phyloP scores from a whole-genome alignment of 2,888 invertebrate species.

The Tachina lurida region DNA sequence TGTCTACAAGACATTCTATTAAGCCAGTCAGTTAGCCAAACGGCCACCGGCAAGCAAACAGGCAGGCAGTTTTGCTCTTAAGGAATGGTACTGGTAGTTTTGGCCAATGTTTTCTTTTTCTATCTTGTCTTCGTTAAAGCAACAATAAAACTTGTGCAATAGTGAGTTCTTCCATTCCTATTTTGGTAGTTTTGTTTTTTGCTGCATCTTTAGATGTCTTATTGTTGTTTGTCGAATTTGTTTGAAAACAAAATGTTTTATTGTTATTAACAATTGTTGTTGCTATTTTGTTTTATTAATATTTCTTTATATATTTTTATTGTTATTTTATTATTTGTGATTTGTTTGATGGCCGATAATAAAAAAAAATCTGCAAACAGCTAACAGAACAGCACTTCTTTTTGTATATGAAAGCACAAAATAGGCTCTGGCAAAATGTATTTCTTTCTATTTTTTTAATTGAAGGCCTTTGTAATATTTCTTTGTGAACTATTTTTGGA shows the following conservation, averaged over 20 bases:
- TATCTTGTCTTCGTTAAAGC: constrained; percentile 21
- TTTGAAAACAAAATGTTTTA: constrained; percentile 58
- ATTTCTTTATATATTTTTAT: constrained; percentile 69
- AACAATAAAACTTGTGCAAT: constrained; percentile 66
- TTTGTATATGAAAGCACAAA: not conserved
- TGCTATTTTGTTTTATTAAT: constrained; percentile 60
- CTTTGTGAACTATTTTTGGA: not conserved
- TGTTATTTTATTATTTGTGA: constrained; percentile 72
- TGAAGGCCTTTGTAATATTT: too few relatives aligned
- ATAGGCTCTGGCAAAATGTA: not conserved
- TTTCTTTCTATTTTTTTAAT: not conserved
- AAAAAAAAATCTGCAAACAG: constrained; percentile 35
- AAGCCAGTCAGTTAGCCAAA: constrained; percentile 35
- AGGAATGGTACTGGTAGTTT: constrained; percentile 63
- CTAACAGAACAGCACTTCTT: not conserved
- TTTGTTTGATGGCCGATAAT: constrained; percentile 70
- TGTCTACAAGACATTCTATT: constrained; percentile 58
- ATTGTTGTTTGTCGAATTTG: constrained; percentile 47
- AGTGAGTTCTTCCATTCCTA: constrained; percentile 54
- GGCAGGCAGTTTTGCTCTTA: constrained; percentile 27
- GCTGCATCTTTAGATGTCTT: constrained; percentile 23
- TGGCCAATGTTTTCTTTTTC: constrained; percentile 18
- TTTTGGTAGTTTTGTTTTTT: constrained; percentile 15
- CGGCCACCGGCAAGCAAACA: constrained; percentile 48
- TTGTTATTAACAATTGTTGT: constrained; percentile 61